phyloP scores from a whole-genome alignment of 2,888 invertebrate species.

The Omphaloscelis lunosa region DNA sequence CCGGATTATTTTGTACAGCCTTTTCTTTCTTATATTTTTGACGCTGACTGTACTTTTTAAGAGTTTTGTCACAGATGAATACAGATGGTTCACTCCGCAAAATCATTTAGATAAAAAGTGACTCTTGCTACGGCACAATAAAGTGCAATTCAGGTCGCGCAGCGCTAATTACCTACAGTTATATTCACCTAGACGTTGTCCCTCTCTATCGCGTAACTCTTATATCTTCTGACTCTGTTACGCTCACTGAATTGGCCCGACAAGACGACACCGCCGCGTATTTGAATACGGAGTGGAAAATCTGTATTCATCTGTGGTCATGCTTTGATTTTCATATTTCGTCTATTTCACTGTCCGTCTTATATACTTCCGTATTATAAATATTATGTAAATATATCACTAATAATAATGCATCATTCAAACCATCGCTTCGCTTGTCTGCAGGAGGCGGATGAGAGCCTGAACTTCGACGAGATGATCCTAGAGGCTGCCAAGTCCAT shows the following conservation, averaged over 20 bases:
- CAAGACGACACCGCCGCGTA: too few species aligned
- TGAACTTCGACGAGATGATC: conserved; percentile 99
- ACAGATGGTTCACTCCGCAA: too few species aligned
- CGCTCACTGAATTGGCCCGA: too few species aligned
- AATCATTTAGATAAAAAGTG: too few species aligned
- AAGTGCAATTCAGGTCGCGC: too few species aligned
- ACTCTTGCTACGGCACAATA: too few species aligned
- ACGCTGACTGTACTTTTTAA: not conserved
- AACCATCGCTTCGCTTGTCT: not conserved
- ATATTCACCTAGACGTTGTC: too few species aligned
- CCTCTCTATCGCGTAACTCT: too few species aligned
- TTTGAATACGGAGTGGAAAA: too few species aligned
- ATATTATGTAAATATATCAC: not conserved
- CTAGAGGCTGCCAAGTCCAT: conserved; percentile 99
- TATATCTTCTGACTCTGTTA: too few species aligned
- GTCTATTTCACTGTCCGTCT: not conserved
- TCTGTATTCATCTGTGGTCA: too few species aligned
- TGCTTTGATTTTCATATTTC: not conserved
- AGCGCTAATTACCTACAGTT: too few species aligned
- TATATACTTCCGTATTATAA: not conserved
- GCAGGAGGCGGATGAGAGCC: conserved; percentile 97
- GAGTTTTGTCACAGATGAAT: not conserved
- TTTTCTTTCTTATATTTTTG: not conserved
- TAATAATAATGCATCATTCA: not conserved
- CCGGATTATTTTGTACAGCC: not conserved